These are phyloP conservation scores for Chaetodon trifascialis DNA, from an alignment of 2,113 vertebrate genomes.

Conservation along the genomic window DNA sequence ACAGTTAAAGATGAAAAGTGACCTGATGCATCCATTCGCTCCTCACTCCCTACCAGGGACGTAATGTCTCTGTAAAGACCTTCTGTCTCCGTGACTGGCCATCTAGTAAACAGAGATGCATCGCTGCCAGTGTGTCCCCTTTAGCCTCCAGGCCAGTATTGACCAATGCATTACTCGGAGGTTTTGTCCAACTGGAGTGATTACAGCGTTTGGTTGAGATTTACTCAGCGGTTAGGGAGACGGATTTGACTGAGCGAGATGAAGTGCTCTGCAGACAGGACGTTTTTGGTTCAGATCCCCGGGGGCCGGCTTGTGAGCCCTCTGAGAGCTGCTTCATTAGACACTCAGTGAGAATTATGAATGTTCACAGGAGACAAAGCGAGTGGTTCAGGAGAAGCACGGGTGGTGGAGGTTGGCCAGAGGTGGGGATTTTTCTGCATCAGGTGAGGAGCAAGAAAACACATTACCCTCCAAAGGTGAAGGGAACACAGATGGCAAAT, in stretches of 20 bases:
- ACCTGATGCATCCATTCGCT: slow-evolving; percentile 36
- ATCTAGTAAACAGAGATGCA: slow-evolving; percentile 70
- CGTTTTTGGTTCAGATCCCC: slow-evolving; percentile 59
- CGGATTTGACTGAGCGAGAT: slow-evolving; percentile 45
- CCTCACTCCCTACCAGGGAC: slow-evolving; percentile 48
- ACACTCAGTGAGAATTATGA: slow-evolving; percentile 32
- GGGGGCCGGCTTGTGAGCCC: slow-evolving; percentile 11
- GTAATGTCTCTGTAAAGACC: slow-evolving; percentile 46
- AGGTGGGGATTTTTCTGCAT: neutral
- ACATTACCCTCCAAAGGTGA: slow-evolving; percentile 52
- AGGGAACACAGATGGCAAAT: slow-evolving; percentile 33
- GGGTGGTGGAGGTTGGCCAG: slow-evolving; percentile 1
- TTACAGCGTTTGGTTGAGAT: slow-evolving; percentile 72
- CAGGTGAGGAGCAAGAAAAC: slow-evolving; percentile 31
- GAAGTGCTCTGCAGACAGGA: slow-evolving; percentile 20
- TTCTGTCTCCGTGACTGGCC: slow-evolving; percentile 51
- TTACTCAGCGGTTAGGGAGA: slow-evolving; percentile 50
- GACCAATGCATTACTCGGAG: slow-evolving; percentile 65
- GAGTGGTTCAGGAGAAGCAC: neutral
- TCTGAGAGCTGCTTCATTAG: slow-evolving; percentile 53
- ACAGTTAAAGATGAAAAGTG: slow-evolving; percentile 77
- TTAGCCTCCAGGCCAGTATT: slow-evolving; percentile 67
- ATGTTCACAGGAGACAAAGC: slow-evolving; percentile 23
- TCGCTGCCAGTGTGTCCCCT: slow-evolving; percentile 56
- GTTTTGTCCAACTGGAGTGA: slow-evolving; percentile 71